Evolutionary conservation across 1,140 invertebrate species (phyloP).

Genomic region (Zaprionus kolodkinae): DNA sequence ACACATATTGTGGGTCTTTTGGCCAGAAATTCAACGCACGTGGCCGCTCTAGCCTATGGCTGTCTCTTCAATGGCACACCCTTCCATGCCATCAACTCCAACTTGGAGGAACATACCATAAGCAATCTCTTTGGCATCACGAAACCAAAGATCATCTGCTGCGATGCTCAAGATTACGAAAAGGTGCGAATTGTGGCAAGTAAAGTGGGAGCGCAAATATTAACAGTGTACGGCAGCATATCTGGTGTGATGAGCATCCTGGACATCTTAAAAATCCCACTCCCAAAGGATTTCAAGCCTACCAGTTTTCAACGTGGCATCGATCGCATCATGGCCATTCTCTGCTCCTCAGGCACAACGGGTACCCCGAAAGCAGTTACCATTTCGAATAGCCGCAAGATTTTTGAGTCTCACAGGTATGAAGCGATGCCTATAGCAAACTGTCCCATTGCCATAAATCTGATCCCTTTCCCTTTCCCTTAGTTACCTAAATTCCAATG

Average conservation of each 20-base stretch:
- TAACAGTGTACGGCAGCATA: slow-evolving; percentile 58
- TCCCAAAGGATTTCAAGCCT: slow-evolving; percentile 55
- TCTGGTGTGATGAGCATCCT: slow-evolving; percentile 44
- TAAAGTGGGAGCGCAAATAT: slow-evolving; percentile 41
- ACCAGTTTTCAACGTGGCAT: slow-evolving; percentile 52
- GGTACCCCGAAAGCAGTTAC: slow-evolving; percentile 91
- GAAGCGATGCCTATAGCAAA: no score
- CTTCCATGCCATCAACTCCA: slow-evolving; percentile 72
- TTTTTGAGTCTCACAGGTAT: slow-evolving; percentile 63
- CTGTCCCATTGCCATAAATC: neutral
- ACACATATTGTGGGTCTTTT: slow-evolving; percentile 70
- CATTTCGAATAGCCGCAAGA: slow-evolving; percentile 86
- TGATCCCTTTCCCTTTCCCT: neutral
- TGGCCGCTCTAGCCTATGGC: slow-evolving; percentile 69
- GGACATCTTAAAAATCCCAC: slow-evolving; percentile 56
- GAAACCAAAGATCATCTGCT: slow-evolving; percentile 73
- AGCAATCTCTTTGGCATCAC: slow-evolving; percentile 64
- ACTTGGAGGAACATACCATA: slow-evolving; percentile 63
- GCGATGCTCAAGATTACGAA: slow-evolving; percentile 64
- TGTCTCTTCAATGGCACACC: slow-evolving; percentile 77
- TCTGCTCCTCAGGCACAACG: slow-evolving; percentile 90
- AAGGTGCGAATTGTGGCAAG: slow-evolving; percentile 50
- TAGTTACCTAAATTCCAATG: slow-evolving; percentile 65
- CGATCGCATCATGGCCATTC: slow-evolving; percentile 77
- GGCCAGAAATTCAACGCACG: slow-evolving; percentile 64